A percentile compares a stretch with the other conserved stretches of the same genome.
These are phyloP conservation scores for Thera britannica DNA, from an alignment of 2,888 invertebrate species.

Conservation along the genomic window DNA sequence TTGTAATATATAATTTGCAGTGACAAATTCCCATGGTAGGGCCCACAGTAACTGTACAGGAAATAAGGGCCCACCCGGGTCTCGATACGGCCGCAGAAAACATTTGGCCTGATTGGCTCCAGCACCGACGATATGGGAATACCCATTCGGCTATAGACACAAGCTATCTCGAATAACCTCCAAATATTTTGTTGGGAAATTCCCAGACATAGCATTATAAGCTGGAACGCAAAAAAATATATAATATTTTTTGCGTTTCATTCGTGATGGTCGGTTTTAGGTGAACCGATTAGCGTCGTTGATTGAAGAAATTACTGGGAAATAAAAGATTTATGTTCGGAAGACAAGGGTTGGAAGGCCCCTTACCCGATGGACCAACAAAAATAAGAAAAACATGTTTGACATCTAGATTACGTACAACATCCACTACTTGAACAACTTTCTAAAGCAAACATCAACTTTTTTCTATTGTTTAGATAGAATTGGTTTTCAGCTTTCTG, in stretches of 20 bases:
- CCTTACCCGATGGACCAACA: too few relatives aligned
- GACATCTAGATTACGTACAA: too few relatives aligned
- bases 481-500: too few relatives aligned
- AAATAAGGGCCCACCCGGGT: constrained; percentile 76
- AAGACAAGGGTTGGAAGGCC: too few relatives aligned
- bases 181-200: constrained; percentile 19
- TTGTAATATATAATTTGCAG: background rate
- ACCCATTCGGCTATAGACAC: constrained; percentile 31
- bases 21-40: constrained; percentile 46
- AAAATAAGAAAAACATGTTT: too few relatives aligned
- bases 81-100: constrained; percentile 72
- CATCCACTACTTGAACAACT: too few relatives aligned
- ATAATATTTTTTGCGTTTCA: background rate
- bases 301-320: too few relatives aligned
- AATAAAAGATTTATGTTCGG: too few relatives aligned
- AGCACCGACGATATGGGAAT: constrained; percentile 31
- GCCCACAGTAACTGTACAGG: constrained; percentile 58
- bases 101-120: constrained; percentile 79
- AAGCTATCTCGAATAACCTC: constrained; percentile 29
- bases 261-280: background rate
- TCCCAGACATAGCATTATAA: constrained; percentile 16
- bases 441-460: too few relatives aligned
- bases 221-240: constrained; percentile 6
- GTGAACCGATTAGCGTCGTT: too few relatives aligned
- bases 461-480: too few relatives aligned